A percentile compares a stretch with the other conserved stretches of the same genome.
Conservation (phyloP, 2,797 vertebrate species). For the Halcyon smyrnensis region DNA sequence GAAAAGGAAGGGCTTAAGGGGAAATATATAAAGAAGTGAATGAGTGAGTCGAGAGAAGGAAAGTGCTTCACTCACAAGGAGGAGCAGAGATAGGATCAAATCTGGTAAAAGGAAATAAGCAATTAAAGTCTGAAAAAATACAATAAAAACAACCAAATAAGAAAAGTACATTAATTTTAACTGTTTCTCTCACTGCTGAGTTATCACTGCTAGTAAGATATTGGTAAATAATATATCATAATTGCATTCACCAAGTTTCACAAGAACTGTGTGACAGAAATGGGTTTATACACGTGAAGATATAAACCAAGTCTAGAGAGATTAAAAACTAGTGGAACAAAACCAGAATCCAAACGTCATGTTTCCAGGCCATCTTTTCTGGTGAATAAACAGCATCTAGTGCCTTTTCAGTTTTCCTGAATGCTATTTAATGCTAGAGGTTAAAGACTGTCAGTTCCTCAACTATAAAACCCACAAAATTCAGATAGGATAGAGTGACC, state of each 20-base stretch:
- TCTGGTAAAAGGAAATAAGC: not conserved
- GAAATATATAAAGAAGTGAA: constrained; percentile 37
- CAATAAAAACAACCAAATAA: not conserved
- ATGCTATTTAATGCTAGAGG: not conserved
- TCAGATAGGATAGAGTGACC: not conserved
- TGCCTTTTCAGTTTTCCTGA: not conserved
- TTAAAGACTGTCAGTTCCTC: not conserved
- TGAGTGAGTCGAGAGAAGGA: not conserved
- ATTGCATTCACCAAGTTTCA: not conserved
- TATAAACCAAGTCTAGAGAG: not conserved
- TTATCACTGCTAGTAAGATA: not conserved
- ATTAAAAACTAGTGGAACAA: not conserved
- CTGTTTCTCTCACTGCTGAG: not conserved
- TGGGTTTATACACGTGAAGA: not conserved
- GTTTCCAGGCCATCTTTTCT: not conserved
- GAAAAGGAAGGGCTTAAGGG: constrained; percentile 61
- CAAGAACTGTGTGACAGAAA: not conserved
- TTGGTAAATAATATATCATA: not conserved
- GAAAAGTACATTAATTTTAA: not conserved
- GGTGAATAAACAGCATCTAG: not conserved
- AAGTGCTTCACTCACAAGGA: constrained; percentile 1
- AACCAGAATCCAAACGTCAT: not conserved
- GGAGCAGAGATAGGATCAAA: constrained; percentile 4
- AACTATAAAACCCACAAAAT: not conserved
- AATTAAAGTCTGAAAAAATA: constrained; percentile 29